Percentiles rank a stretch among this genome's conserved stretches.
Evolutionary conservation across 2,113 vertebrate species (phyloP).

Genomic region (Atlantisia rogersi): DNA sequence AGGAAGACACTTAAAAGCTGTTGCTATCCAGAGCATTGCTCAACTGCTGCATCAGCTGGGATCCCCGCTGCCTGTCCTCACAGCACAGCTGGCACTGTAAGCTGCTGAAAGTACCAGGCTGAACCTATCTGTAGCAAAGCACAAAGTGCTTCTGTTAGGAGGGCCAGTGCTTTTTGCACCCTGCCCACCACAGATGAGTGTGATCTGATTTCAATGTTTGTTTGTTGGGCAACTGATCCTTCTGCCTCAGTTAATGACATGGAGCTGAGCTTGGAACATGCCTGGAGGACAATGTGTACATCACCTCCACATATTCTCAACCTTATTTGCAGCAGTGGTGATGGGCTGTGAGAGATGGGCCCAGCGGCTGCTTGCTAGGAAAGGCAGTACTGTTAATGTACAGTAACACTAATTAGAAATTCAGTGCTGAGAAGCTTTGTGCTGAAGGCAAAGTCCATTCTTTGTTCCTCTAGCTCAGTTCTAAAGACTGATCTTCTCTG

Average conservation of each 20-base stretch:
- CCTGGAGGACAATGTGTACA: rapidly evolving
- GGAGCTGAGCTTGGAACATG: background rate
- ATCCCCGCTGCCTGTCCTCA: background rate
- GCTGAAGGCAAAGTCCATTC: background rate
- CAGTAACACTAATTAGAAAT: background rate
- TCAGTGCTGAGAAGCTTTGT: background rate
- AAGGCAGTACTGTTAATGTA: background rate
- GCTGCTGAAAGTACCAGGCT: background rate
- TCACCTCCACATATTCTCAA: background rate
- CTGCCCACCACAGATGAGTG: rapidly evolving
- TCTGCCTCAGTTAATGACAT: background rate
- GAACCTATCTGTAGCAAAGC: background rate
- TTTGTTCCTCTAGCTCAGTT: background rate
- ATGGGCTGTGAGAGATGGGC: background rate
- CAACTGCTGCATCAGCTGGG: background rate
- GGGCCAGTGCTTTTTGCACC: background rate
- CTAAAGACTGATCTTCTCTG: background rate
- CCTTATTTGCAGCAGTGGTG: background rate
- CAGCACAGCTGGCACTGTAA: background rate
- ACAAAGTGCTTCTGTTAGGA: background rate
- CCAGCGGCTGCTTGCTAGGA: background rate
- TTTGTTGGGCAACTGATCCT: background rate
- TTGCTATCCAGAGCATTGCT: background rate
- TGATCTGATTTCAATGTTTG: background rate
- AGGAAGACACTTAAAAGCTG: background rate